phyloP scores from a whole-genome alignment of 2,888 invertebrate species.

The Himalopsyche tibetana region DNA sequence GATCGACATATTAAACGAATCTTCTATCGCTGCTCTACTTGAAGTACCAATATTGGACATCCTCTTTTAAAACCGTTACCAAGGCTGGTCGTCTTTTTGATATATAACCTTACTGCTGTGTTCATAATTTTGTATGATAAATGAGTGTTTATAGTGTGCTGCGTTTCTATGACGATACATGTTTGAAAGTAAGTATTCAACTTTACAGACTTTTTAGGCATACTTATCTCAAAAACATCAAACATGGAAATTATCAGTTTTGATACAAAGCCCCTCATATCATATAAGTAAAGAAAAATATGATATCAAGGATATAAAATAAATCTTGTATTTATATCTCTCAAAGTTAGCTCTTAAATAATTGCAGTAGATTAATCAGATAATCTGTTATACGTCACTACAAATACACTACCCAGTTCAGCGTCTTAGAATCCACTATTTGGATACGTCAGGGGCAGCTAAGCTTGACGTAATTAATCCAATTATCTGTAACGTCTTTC shows the following conservation, averaged over 20 bases:
- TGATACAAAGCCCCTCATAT: no score
- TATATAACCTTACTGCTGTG: slow-evolving; percentile 1
- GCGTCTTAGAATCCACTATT: slow-evolving; percentile 37
- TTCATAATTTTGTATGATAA: neutral
- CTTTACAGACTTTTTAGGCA: no score
- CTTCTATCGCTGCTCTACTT: neutral
- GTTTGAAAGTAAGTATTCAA: no score
- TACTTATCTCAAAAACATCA: no score
- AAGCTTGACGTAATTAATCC: slow-evolving; percentile 54
- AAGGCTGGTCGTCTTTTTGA: neutral
- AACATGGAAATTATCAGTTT: no score
- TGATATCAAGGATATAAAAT: no score
- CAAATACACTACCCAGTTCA: neutral
- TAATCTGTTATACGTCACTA: neutral
- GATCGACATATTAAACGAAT: neutral
- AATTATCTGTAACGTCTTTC: slow-evolving; percentile 59
- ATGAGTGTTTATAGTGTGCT: neutral
- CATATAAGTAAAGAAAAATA: no score
- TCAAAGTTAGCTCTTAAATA: no score
- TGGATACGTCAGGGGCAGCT: slow-evolving; percentile 44
- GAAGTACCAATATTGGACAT: neutral
- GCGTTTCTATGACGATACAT: neutral
- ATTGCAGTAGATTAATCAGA: no score
- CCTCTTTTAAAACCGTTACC: neutral
- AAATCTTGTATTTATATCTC: no score